Evolutionary conservation across 2,888 invertebrate species (phyloP), one percentile per base, ranked within the genome.

Genomic region (Notodonta ziczac): DNA sequence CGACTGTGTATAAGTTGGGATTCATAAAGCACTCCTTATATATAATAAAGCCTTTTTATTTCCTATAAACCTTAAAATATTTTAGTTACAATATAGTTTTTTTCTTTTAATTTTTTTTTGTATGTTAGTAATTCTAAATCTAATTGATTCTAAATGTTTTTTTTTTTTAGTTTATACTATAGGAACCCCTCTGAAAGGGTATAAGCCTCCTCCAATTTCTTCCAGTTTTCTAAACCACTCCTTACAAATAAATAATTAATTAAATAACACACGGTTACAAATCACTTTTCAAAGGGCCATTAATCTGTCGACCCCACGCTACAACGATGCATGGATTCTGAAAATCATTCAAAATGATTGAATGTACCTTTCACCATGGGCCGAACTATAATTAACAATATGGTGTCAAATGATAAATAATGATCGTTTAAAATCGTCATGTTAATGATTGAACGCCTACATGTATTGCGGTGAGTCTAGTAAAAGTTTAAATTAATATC

Each of bases 331-430:
- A 68, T 70, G 63, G 65, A 68, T 67, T 65, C 46, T 56, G 58
- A 65, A 65, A 69, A 70, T 74, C 74, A 74, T 76, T 64, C 58
- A 14, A 58, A 60, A 70, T 74, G 74, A 74, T 74, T 76, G 74
- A 76, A 72, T 65, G 42, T 57, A 24, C 32, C 50, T 50, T 57
- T 60, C 55, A 57, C 57, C n/a, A 42, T 24, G 12, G 53, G 44
- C 53, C 13, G 58, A 32, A n/a, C 24, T 10, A 1, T 48, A 51
- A 59, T 16, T 60, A 46, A 4, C 24, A 40, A 61, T 52, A 62
- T 39, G 2, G 32, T 24, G 39, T 44, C 48, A 32, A 56, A 60
- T 48, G 24, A 51, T 51, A 62, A 62, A 57, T 62, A 60, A 10
- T 48, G 42, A 4, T 9, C 32, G 55, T 9, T 48, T 50, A 13